phyloP scores from a whole-genome alignment of 2,888 invertebrate genomes.

The Agrochola litura region DNA sequence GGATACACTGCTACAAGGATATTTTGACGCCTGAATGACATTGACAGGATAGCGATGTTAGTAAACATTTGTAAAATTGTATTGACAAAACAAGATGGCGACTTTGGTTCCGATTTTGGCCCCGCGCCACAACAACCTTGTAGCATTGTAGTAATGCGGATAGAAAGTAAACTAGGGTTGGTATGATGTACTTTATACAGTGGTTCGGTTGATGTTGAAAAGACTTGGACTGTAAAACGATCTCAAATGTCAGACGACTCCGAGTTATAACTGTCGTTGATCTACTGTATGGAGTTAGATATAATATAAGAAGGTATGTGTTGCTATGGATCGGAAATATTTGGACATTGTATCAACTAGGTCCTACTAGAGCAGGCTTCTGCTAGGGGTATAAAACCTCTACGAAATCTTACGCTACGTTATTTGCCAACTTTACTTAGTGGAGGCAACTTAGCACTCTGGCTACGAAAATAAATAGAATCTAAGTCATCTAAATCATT shows the following conservation, averaged over 20 bases:
- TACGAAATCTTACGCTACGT: not conserved
- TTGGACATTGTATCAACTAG: not conserved
- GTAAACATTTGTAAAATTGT: not conserved
- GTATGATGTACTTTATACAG: constrained; percentile 8
- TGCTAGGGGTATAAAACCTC: not conserved
- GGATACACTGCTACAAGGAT: not conserved
- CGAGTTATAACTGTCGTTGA: constrained; percentile 18
- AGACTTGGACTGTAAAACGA: constrained; percentile 29
- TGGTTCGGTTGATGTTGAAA: constrained; percentile 17
- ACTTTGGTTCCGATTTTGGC: not conserved
- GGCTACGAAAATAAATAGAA: constrained; percentile 29
- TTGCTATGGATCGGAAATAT: constrained; percentile 8
- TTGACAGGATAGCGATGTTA: not conserved
- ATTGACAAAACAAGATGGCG: not conserved
- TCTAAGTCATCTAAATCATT: constrained; percentile 32
- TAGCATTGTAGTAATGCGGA: not conserved
- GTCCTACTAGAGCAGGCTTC: not conserved
- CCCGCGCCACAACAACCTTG: not conserved
- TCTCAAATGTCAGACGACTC: constrained; percentile 41
- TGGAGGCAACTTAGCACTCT: constrained; percentile 15
- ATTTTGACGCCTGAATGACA: not conserved
- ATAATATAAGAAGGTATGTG: constrained; percentile 1
- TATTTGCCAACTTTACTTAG: not conserved
- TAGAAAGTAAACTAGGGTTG: not conserved
- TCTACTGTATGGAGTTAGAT: constrained; percentile 12